phyloP scores from a whole-genome alignment of 2,113 vertebrate species.

The Sceloporus tristichus region DNA sequence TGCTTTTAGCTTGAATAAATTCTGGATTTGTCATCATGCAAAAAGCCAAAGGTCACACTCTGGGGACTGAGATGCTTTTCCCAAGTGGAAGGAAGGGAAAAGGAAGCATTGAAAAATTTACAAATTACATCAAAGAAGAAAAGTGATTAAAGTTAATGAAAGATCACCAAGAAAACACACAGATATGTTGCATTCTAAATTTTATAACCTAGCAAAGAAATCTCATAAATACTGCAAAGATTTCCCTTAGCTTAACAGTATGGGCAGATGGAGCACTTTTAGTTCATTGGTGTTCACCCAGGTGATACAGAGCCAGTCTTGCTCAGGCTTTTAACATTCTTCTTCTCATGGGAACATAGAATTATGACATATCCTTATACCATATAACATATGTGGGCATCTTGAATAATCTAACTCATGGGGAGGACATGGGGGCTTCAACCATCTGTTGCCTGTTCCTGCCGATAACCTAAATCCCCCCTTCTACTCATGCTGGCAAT shows the following conservation, averaged over 20 bases:
- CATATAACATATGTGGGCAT: too few species aligned
- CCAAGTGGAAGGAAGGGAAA: slow-evolving; percentile 71
- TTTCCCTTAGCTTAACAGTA: slow-evolving; percentile 45
- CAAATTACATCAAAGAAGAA: slow-evolving; percentile 70
- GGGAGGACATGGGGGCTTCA: not conserved
- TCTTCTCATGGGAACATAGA: too few species aligned
- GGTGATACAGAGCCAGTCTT: not conserved
- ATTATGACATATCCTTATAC: too few species aligned
- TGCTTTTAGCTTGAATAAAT: slow-evolving; percentile 76
- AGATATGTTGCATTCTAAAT: slow-evolving; percentile 57
- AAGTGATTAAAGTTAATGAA: slow-evolving; percentile 69
- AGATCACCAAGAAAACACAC: slow-evolving; percentile 65
- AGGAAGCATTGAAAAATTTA: slow-evolving; percentile 64
- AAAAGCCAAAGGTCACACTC: slow-evolving; percentile 71
- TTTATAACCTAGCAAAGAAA: slow-evolving; percentile 45
- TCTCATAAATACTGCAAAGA: slow-evolving; percentile 44
- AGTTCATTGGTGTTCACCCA: not conserved
- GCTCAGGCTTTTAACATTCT: not conserved
- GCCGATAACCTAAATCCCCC: not conserved
- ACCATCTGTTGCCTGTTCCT: not conserved
- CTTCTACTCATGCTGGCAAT: not conserved
- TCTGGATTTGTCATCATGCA: slow-evolving; percentile 69
- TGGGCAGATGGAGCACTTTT: not conserved
- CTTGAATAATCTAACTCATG: too few species aligned
- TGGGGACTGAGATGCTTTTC: slow-evolving; percentile 68